Base-by-base conservation (phyloP, 2,113 vertebrate species). In the Callopanchax toddi region DNA sequence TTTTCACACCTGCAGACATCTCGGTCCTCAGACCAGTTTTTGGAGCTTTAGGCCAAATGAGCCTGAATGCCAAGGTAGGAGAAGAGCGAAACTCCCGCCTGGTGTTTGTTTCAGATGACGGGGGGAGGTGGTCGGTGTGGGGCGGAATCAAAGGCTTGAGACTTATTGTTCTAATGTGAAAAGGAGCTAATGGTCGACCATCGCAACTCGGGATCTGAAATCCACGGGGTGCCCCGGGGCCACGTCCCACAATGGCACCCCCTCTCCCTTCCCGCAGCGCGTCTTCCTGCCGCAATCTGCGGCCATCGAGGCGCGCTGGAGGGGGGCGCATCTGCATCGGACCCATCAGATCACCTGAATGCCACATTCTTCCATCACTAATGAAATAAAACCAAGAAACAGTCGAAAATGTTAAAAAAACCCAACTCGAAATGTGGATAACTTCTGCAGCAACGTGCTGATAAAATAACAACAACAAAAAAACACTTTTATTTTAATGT, bases 181-280 rank as follows among this genome's bases (percentile, higher is more conserved):
- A 92, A 86, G 90, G 78, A 89, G 88, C 91, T 92, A 92, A 93
- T 93, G 90, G 92, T 81, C 89, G 90, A 85, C 91, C 91, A 93
- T 93, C 91, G 90, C 88, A 86, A 91, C 91, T 88, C 82, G 85
- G 90, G 86, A 83, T 89, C 90, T 89, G 87, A 85, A 81, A 85
- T 80, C 91, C 74, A 76, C 89, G 64, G 92, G 92, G 91, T 74
- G 91, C 86, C 90, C 88, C 86, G 81, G 89, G 87, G 87, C 82
- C 74, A 76, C 56, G 17, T 51, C 51, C 76, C 51, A 90, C 89
- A 91, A 91, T 89, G 75, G 79, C 65, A 60, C 71, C 87, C 83
- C 84, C 84, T 12, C 79, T 78, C 81, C 85, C 64, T 71, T 71
- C 91, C 92, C 82, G 92, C 87, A 73, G 91, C 74, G 92, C 84